Evolutionary conservation across 2,888 invertebrate genomes (phyloP), one percentile per base, ranked within the genome.

Genomic region (Orchesellides sinensis): DNA sequence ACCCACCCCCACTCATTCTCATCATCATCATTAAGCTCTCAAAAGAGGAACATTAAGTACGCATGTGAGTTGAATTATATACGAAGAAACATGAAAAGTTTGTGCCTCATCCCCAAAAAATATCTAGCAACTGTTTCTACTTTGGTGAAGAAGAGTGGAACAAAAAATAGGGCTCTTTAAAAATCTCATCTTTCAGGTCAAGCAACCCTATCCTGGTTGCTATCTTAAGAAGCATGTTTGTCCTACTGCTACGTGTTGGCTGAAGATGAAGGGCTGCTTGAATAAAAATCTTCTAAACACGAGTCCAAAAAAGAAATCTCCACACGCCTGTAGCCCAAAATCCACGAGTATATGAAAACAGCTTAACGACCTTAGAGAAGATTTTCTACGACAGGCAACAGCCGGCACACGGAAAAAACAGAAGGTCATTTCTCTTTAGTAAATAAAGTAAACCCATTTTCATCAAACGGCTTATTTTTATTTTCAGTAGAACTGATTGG

Each of bases 151-250:
- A 75, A 17, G 52, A 40, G 14, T 5, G 35, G n/a, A 52, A 52
- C 27, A 8, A 63, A 56, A 65, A 68, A 78, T 40, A 8, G 14
- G 0, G 68, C 56, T 68, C 66, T 78, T 78, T 78, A 68, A 78
- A 78, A 69, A 78, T 78, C 78, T 78, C 78, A 79, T 70, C 40
- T 79, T 79, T 70, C 79, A 79, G 79, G 79, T 70, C 70, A 70
- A 70, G 45, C 79, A 79, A 79, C 79, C 79, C 79, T 79, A 79
- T 56, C 54, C 35, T 59, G 21, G n/a, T 47, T 63, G n/a, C n/a
- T 47, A 59, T 25, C 14, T 12, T 45, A 45, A 23, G 27, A 8
- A n/a, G 19, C 49, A 49, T 21, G 49, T n/a, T n/a, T n/a, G n/a
- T n/a, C n/a, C n/a, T n/a, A n/a, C n/a, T n/a, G 19, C 17, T 19